Conservation (phyloP, 92 coral and sea anemone genomes). For the Pocillopora grandis region DNA sequence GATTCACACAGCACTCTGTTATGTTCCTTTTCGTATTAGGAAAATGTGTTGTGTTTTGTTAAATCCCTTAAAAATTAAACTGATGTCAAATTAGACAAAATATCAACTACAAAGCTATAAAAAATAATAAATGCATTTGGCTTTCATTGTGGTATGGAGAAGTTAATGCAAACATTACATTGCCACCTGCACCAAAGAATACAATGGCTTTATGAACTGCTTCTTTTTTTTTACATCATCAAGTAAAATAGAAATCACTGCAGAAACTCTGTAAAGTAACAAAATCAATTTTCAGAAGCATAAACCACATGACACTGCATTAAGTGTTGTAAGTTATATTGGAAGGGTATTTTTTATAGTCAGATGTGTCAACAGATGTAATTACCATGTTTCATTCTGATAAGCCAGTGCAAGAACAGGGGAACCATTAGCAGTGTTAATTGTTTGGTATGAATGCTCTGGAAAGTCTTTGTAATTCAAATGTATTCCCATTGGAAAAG, state of each 20-base stretch:
- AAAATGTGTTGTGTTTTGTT: background rate
- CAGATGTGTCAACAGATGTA: constrained; percentile 1
- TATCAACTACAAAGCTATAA: background rate
- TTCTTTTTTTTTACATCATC: background rate
- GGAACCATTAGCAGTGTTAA: constrained; percentile 11
- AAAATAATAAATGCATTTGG: background rate
- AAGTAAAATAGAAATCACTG: background rate
- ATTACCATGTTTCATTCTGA: constrained; percentile 6
- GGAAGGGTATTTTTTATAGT: background rate
- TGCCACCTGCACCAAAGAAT: background rate
- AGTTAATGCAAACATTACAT: background rate
- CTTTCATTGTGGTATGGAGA: background rate
- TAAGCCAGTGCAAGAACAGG: background rate
- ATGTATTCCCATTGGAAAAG: background rate
- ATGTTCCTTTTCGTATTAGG: background rate
- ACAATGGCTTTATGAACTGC: constrained; percentile 5
- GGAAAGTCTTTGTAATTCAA: constrained; percentile 15
- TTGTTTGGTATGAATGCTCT: constrained; percentile 9
- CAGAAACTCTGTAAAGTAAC: background rate
- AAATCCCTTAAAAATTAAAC: background rate
- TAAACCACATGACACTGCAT: too few species aligned
- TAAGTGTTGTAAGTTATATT: too few species aligned
- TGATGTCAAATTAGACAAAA: background rate
- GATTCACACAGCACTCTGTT: too few species aligned
- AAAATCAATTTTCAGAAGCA: too few species aligned